Evolutionary conservation across 2,797 vertebrate species (phyloP), one percentile per base, ranked within the genome.

Genomic region (Enteromius radiatus): DNA sequence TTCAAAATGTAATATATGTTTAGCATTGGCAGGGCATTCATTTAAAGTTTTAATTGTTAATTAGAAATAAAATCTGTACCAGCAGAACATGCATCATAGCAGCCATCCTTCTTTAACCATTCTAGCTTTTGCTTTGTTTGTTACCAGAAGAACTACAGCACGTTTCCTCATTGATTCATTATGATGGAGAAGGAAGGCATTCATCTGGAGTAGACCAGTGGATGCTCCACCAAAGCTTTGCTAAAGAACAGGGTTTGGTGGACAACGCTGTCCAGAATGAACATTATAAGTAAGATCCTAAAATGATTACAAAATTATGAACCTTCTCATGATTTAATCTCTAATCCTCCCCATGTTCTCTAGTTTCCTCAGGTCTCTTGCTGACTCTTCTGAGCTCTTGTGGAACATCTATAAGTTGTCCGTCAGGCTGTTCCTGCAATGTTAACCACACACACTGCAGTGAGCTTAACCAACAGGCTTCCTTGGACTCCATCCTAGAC

Each of bases 401-500:
- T 93, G 91, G 26, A 89, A 94, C 85, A 74, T 94, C 83, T 87
- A 91, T 84, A 1, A 74, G 91, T 79, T 99, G 98, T 80, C 98
- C 97, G 0, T 91, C 92, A 56, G 89, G 92, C 87, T 99, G 98
- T 85, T 94, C 92, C 86, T 96, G 95, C 75, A 93, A 93, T 0
- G 93, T 88, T 56, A 93, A 96, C 89, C 94, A 95, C 87, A 96
- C 97, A 54, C 95, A 98, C 90, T 99, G 98, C 88, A 96, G 96
- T 0, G 94, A 94, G 4, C 86, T 93, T 21, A 95, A 96, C n/a
- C 96, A 97, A n/a, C 95, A 97, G 74, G 92, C 94, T 21, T 90
- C 94, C 15, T 90, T 97, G 76, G 94, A 93, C 1, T 90, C 94
- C 5, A 90, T 98, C 88, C 71, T 90, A 0, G 59, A 87, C 0